Base-by-base conservation (phyloP, 2,888 invertebrate genomes). In the Philereme vetulata region DNA sequence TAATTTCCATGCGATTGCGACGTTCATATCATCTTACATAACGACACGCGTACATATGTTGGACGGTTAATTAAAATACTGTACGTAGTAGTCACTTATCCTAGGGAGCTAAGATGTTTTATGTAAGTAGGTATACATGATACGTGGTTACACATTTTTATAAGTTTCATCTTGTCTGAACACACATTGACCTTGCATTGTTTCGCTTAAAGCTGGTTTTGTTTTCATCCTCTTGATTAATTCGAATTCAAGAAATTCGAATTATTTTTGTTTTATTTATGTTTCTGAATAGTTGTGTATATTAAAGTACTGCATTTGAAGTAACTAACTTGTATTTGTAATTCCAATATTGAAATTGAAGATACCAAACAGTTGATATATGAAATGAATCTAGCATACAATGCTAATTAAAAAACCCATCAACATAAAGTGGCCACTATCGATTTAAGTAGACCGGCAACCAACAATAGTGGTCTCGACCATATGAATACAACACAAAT, bases 401-500 rank as follows among this genome's bases (percentile, higher is more conserved):
- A 62, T 62, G 58, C 55, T 59, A 55, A 62, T 62, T 62, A 62
- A 62, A 55, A 58, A 55, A 44, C 62, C 43, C 40, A 62, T 65
- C 63, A 60, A 62, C 63, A 66, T 64, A 65, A 62, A 65, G 68
- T 77, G 80, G 78, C 77, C 78, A 77, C 81, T 78, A 72, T 78
- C 83, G 85, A 87, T 86, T 86, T 86, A 87, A 85, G 77, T 75
- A 83, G 77, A 75, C 70, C 81, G 78, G 79, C 73, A 75, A 77
- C 81, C 80, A 88, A 90, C 89, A 89, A 88, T 88, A 89, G 86
- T 84, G 77, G 85, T 80, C 81, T 82, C 79, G 72, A 71, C 72
- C 84, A 82, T 88, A 89, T 90, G 90, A 89, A 90, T 91, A 90
- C 90, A 92, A 90, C 86, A 91, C 91, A 92, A 91, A 91, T 92